These are phyloP conservation scores for Drosophila nikananu DNA, from an alignment of 1,140 invertebrate species.

Conservation along the genomic window DNA sequence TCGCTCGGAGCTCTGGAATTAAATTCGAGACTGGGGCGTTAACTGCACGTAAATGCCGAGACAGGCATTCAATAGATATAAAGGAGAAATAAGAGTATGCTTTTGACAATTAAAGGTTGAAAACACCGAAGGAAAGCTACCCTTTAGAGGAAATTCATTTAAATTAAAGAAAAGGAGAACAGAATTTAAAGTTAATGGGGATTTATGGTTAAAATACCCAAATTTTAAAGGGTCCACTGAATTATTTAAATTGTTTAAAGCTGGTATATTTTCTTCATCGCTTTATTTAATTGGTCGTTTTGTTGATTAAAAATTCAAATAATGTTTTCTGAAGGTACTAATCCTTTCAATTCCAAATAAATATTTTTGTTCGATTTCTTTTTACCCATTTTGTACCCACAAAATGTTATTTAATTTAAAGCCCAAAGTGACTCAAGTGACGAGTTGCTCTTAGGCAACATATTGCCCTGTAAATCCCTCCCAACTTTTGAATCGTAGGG, in stretches of 20 bases:
- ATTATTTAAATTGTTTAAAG: too few species aligned
- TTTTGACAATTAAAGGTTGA: background rate
- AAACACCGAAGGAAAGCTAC: background rate
- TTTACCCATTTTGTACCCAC: too few species aligned
- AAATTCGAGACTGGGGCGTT: constrained; percentile 31
- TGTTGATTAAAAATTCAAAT: background rate
- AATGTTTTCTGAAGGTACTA: background rate
- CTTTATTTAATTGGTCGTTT: background rate
- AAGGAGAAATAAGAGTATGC: constrained; percentile 4
- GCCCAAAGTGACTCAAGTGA: background rate
- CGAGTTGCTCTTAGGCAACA: background rate
- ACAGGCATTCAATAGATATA: constrained; percentile 51
- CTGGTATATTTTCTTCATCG: background rate
- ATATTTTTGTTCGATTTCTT: too few species aligned
- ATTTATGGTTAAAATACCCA: background rate
- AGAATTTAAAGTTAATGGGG: background rate
- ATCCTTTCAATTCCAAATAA: background rate
- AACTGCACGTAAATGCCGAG: constrained; percentile 29
- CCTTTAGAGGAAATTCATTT: background rate
- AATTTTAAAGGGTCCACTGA: background rate
- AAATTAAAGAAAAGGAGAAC: background rate
- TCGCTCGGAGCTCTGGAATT: constrained; percentile 21
- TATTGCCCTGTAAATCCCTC: background rate
- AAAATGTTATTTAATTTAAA: background rate
- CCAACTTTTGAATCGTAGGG: background rate